Evolutionary conservation across 2,888 invertebrate genomes (phyloP), one percentile per base, ranked within the genome.

Genomic region (Marasmarcha lunaedactyla): DNA sequence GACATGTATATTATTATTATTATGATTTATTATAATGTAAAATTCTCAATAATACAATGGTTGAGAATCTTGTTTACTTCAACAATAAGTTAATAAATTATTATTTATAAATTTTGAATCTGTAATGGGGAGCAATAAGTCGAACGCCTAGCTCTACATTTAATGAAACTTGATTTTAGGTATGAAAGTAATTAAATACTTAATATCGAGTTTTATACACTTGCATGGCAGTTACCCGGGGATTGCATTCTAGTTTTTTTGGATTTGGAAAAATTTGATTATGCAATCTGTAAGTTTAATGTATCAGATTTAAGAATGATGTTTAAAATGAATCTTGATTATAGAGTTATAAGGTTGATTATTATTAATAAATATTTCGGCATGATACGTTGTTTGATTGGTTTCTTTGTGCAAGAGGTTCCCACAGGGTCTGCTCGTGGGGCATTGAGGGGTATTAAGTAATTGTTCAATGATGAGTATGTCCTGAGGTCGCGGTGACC

Each of bases 181-280:
- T 60, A 69, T 69, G 65, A 48, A 56, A 49, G 40, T 43, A 49
- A 55, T 57, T 49, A 37, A 47, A 43, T 51, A 53, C 67, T 68
- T 72, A 70, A 78, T 72, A 63, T 74, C 71, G 72, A 78, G 73
- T 79, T 79, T 76, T 77, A 70, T 59, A 65, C 59, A 11, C 49
- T 52, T 79, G 81, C 81, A 83, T 81, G 79, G 77, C 76, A 76
- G 73, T 70, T 64, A 20, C 71, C 74, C 69, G 69, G 71, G 67
- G 67, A 56, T 78, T 79, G 81, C 79, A 68, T 79, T 73, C 73
- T 62, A 62, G 63, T 73, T 77, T 83, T 74, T 77, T 77, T 69
- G n/a, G n/a, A 43, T 54, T 51, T 52, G 57, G 71, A 79, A 81
- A 83, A 81, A 73, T 72, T 68, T 77, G 79, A 81, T 79, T 73